Conservation (phyloP, 2,888 invertebrate genomes). For the Stenodera caucasica region DNA sequence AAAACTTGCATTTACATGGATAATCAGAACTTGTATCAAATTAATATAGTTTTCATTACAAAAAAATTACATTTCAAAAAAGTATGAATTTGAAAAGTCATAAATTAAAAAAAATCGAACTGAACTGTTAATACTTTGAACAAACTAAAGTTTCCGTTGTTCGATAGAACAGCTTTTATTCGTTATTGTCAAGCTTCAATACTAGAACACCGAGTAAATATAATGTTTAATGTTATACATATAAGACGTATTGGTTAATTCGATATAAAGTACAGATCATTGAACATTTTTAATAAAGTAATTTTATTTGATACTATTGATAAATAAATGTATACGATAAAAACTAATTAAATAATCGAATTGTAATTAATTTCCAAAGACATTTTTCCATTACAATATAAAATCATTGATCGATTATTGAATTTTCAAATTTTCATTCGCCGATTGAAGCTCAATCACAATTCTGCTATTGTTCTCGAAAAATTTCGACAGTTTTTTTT, state of each 20-base stretch:
- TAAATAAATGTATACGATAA: conserved; percentile 9
- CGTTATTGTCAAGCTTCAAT: conserved; percentile 19
- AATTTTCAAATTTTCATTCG: too few relatives aligned
- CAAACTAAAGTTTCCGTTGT: conserved; percentile 26
- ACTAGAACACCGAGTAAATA: conserved; percentile 16
- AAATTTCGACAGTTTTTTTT: too few relatives aligned
- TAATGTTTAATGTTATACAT: conserved; percentile 14
- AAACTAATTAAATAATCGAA: conserved; percentile 13
- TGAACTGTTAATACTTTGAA: conserved; percentile 19
- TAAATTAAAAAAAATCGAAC: conserved; percentile 22
- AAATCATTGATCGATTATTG: too few relatives aligned
- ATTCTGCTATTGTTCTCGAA: too few relatives aligned
- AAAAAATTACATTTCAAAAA: background rate
- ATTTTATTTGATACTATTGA: conserved; percentile 13
- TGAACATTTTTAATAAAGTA: conserved; percentile 7
- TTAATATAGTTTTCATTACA: too few relatives aligned
- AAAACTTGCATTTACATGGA: conserved; percentile 17
- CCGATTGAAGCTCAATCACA: too few relatives aligned
- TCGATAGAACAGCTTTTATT: conserved; percentile 15
- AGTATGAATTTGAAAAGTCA: conserved; percentile 14
- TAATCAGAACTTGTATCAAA: conserved; percentile 19
- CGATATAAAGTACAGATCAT: conserved; percentile 7
- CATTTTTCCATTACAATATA: conserved; percentile 4
- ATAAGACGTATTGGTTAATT: conserved; percentile 15
- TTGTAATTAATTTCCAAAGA: conserved; percentile 18